These are phyloP conservation scores for Xiphias gladius DNA, from an alignment of 2,113 vertebrate genomes.

Conservation along the genomic window DNA sequence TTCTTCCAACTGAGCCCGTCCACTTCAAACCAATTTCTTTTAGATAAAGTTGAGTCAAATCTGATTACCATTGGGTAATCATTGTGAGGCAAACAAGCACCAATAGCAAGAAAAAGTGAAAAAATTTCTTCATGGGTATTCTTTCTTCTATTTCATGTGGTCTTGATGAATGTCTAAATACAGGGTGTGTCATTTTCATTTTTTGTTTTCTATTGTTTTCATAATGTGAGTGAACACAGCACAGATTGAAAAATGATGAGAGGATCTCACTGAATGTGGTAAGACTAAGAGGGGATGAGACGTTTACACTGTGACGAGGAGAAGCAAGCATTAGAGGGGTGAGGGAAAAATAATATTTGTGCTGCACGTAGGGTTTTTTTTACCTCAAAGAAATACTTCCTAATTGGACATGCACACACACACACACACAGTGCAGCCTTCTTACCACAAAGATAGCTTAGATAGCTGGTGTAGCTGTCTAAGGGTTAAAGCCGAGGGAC, in stretches of 20 bases:
- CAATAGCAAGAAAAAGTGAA: no score
- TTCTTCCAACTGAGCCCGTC: no score
- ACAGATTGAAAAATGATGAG: not conserved
- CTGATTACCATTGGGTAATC: no score
- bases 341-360: not conserved
- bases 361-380: not conserved
- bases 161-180: not conserved
- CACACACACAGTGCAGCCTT: constrained; percentile 1
- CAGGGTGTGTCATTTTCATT: not conserved
- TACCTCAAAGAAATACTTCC: constrained; percentile 6
- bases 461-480: constrained; percentile 38
- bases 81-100: no score
- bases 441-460: constrained; percentile 29
- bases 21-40: no score
- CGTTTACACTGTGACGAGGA: not conserved
- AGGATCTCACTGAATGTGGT: not conserved
- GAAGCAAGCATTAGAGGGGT: not conserved
- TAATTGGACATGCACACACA: not conserved
- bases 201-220: not conserved
- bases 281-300: not conserved
- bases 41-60: no score
- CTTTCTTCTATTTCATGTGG: no score
- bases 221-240: not conserved
- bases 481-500: constrained; percentile 41
- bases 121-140: no score